Conservation (phyloP, 2,113 vertebrate genomes). For the Rhizomys pruinosus region DNA sequence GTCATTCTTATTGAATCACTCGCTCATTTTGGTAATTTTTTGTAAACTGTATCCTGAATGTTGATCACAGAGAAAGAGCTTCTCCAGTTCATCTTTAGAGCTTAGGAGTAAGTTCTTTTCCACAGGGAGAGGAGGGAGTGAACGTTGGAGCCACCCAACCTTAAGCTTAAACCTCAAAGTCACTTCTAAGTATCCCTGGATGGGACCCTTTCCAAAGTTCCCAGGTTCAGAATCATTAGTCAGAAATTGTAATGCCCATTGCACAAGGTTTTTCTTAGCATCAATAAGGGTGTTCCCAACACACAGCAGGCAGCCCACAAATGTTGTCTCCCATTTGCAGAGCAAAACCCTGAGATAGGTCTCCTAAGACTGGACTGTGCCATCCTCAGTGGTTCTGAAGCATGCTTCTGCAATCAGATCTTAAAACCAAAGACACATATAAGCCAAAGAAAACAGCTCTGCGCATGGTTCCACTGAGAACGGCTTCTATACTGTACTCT, state of each 20-base stretch:
- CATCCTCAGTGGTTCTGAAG: background rate
- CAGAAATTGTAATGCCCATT: background rate
- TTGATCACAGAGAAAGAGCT: background rate
- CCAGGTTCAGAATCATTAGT: background rate
- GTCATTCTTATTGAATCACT: background rate
- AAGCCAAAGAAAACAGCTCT: background rate
- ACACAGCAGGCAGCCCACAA: background rate
- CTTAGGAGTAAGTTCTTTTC: background rate
- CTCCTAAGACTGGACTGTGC: background rate
- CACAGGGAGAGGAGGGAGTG: background rate
- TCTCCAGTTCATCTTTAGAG: background rate
- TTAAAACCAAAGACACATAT: background rate
- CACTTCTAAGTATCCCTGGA: background rate
- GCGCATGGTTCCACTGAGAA: background rate
- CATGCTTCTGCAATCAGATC: background rate
- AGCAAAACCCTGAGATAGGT: background rate
- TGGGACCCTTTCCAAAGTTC: background rate
- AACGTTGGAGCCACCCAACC: background rate
- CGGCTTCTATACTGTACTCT: no score
- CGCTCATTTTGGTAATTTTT: background rate
- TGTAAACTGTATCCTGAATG: background rate
- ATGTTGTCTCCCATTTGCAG: background rate
- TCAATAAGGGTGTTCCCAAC: background rate
- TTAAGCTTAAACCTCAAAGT: background rate
- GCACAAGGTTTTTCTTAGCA: background rate